Base-by-base conservation (phyloP, 2,113 vertebrate genomes). In the Thalassoma bifasciatum region DNA sequence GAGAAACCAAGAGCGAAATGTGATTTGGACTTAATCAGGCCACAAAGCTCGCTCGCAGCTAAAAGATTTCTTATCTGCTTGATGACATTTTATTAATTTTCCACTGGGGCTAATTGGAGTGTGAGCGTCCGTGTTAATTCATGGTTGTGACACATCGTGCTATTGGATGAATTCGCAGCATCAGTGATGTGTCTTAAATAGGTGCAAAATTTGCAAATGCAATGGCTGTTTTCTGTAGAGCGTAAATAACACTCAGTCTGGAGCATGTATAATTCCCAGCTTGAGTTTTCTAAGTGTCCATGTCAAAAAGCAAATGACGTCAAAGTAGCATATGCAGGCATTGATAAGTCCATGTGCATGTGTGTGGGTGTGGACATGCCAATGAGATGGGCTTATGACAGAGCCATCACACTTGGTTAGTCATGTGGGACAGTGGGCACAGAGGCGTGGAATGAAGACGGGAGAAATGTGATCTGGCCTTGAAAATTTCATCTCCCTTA, bases 381-480 rank as follows among this genome's bases (percentile, higher is more conserved):
- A 56, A 53, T 23, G 75, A 37, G 66, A 80, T 44, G 70, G 79
- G 61, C 72, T 68, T 76, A 49, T 81, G 77, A 70, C 65, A 68
- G 30, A 75, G 73, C 77, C 57, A 66, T 83, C 81, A 81, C 84
- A 88, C 82, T 84, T 83, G 84, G 71, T 26, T 72, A 81, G 84
- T 85, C 85, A 84, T 79, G 88, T 65, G 82, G 81, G 85, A 89
- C 88, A 85, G 79, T 84, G 78, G 59, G 74, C 65, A 76, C 51
- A 63, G 71, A 73, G 62, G 68, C 83, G 62, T 70, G 63, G 62
- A 64, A 26, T 58, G 66, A 56, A 58, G 44, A 59, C 66, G 7
- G 49, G 57, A 77, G 75, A 47, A 84, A 83, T 83, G 78, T 75
- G 80, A 87, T 80, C 53, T 67, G 60, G 68, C 73, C 74, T 81